Evolutionary conservation across 1,140 invertebrate species (phyloP), one percentile per base, ranked within the genome.

Genomic region (Dinothrombium tinctorium): DNA sequence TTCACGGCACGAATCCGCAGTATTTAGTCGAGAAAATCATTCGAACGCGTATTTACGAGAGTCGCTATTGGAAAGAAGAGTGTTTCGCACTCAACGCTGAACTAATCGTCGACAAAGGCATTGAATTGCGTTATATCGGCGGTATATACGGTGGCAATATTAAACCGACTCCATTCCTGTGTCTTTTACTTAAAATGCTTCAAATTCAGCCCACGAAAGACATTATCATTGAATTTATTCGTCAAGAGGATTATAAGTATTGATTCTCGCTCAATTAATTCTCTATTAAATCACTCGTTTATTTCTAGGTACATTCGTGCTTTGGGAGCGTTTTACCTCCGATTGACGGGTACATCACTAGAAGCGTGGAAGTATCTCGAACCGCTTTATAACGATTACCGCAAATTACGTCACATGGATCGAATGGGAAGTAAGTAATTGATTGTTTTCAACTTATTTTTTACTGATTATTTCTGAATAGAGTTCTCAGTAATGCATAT

Each of bases 171-270:
- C 90, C 92, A 29, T 99, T 99, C 59, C 61, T 99, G 0, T 99
- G 94, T 63, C 67, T 99, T 8, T 74, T 83, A 8, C 61, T 98
- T 4, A 99, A 99, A 69, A 94, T 99, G 86, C 64, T 99, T 19
- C 94, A 99, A 66, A 96, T 99, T 54, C 92, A 98, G 62, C 94
- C 94, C 21, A 90, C 96, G 57, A 98, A 98, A 59, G 94, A 99
- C 52, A 99, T 99, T 49, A 78, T 98, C 9, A 80, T 98, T 0
- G 92, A 99, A 55, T 99, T 98, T 56, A 96, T 99, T 40, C 84
- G 86, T 60, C 95, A 98, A 56, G 86, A 96, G 61, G 87, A 98
- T 56, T 98, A 90, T 53, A 99, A 99, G 65, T 95, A 55, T 52
- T 56, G 45, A 15, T n/a, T 32, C 33, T 29, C 2, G 4, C 25